Evolutionary conservation across 2,797 vertebrate genomes (phyloP).

Genomic region (Poecilia picta): DNA sequence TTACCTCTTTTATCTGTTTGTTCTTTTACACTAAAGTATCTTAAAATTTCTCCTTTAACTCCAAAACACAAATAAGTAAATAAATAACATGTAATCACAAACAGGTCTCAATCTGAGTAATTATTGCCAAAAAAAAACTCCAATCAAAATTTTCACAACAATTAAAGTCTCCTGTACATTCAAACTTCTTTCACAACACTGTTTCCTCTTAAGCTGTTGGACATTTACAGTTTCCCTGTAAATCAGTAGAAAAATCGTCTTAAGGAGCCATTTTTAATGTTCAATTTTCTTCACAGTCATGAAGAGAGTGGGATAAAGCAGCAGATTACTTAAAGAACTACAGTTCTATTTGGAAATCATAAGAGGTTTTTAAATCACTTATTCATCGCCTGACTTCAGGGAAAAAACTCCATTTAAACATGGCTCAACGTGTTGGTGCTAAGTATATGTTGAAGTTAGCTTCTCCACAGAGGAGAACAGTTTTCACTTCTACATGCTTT

Average conservation of each 20-base stretch:
- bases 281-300: not conserved
- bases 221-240: not conserved
- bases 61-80: not conserved
- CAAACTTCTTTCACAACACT: not conserved
- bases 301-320: not conserved
- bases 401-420: too few species aligned
- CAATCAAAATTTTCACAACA: not conserved
- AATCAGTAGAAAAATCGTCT: not conserved
- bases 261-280: not conserved
- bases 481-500: not conserved
- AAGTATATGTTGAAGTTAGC: not conserved
- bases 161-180: not conserved
- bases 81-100: not conserved
- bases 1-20: too few species aligned
- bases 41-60: not conserved
- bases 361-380: not conserved
- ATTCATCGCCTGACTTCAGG: not conserved
- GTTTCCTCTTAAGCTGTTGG: not conserved
- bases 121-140: not conserved
- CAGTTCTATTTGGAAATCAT: not conserved
- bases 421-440: too few species aligned
- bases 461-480: not conserved
- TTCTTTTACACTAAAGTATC: not conserved
- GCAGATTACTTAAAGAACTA: not conserved
- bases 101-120: not conserved